Evolutionary conservation across 1,140 invertebrate genomes (phyloP).

Genomic region (Epicauta chinensis): DNA sequence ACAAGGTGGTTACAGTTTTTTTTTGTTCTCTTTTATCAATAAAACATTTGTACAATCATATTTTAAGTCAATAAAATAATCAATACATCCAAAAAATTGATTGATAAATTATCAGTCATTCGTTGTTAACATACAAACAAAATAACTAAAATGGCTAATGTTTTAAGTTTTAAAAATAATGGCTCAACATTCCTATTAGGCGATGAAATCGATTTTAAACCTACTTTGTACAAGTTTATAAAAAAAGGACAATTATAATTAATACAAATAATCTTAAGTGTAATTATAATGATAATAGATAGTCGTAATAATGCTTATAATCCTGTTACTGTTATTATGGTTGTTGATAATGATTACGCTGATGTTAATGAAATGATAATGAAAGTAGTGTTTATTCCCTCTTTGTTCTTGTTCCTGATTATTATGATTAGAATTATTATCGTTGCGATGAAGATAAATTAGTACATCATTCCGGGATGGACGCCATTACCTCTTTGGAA

Average conservation of each 20-base stretch:
- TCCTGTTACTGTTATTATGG: not conserved
- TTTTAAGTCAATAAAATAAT: conserved; percentile 7
- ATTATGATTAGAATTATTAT: too few relatives aligned
- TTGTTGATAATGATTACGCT: not conserved
- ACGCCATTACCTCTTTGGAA: conserved; percentile 70
- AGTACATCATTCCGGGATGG: conserved; percentile 80
- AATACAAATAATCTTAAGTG: not conserved
- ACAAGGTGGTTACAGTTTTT: too few relatives aligned
- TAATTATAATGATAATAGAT: not conserved
- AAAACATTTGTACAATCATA: conserved; percentile 10
- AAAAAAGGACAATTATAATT: conserved; percentile 5
- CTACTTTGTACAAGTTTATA: conserved; percentile 9
- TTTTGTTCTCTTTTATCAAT: conserved; percentile 3
- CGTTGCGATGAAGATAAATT: conserved; percentile 28
- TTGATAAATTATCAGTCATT: conserved; percentile 20
- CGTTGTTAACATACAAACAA: conserved; percentile 17
- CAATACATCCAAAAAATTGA: conserved; percentile 12
- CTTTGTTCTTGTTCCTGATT: too few relatives aligned
- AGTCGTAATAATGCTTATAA: not conserved
- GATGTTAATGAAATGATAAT: not conserved
- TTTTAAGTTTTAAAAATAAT: conserved; percentile 7
- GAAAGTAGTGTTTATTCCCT: too few relatives aligned
- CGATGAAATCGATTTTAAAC: conserved; percentile 1
- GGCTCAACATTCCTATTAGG: not conserved
- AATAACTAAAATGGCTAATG: conserved; percentile 13